Evolutionary conservation across 2,888 invertebrate genomes (phyloP), one percentile per base, ranked within the genome.

Genomic region (Hirtodrosophila cameraria): DNA sequence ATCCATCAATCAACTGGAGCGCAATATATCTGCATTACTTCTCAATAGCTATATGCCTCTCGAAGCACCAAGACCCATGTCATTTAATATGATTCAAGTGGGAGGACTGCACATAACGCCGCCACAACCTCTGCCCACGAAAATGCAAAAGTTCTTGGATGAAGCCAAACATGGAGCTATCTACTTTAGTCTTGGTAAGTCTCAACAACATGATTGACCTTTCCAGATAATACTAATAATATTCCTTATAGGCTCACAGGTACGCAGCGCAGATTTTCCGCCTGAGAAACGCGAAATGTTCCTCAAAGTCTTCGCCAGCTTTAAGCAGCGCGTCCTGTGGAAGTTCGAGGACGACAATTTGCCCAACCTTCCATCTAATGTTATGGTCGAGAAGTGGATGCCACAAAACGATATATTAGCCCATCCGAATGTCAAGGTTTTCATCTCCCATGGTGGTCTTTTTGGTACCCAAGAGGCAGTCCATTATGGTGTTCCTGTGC

Each of bases 81-180:
- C 91, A 1, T 89, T 91, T 1, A 90, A 90, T 2, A 83, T 92
- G 39, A 84, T 93, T 3, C 90, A 92, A 52, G 91, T 93, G 0
- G 93, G 92, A 5, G 93, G 93, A 8, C 75, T 92, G 6, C 93
- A 93, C 53, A 90, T 93, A 18, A 81, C 88, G n/a, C 77, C 79
- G 3, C 68, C 86, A 0, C 87, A 90, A 28, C 54, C 75, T 0
- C 42, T 89, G 49, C 82, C 88, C 1, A 43, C 46, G 11, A 75
- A 89, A 31, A 72, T 92, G 1, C 68, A 91, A 59, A 55, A 82
- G 25, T 91, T 90, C 63, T 53, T 91, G 16, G 90, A 91, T 55
- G 88, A 70, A 11, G 88, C 90, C 0, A 64, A 75, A 1, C 54
- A 91, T 20, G 92, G 92, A 1, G 91, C 87, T 1, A 88, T 92